Base-by-base conservation (phyloP, 1,140 invertebrate species). In the Piezodorus guildinii region DNA sequence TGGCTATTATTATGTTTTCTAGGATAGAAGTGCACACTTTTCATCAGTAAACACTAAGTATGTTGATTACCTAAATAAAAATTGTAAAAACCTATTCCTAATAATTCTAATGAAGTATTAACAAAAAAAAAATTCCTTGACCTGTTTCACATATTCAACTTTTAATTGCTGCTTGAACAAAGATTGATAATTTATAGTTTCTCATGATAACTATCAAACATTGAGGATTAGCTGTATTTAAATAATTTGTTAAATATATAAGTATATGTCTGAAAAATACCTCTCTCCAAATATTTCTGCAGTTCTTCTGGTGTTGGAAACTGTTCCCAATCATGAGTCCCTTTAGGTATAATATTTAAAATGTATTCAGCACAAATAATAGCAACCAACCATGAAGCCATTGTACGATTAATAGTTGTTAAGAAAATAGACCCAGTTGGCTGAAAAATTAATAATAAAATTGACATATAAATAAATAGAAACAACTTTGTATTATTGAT, bases 241-340 rank as follows among this genome's bases (percentile, higher is more conserved):
- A 58, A 25, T 58, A 21, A n/a, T n/a, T 23, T 5, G 5, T 30
- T 17, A 56, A 56, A 4, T 16, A 19, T 17, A 3, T 17, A 3
- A 3, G n/a, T 25, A 25, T 5, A 30, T 17, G 21, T 25, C 5
- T 56, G 14, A n/a, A n/a, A n/a, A 58, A 58, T 58, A 58, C 54
- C 54, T 58, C 27, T 58, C 3, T 60, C 58, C 16, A 60, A 30
- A 17, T 60, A 44, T 19, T 43, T 60, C 3, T 17, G 9, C 27
- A 60, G 43, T 19, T 60, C 58, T 17, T 60, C 39, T 17, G 58
- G 58, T 17, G 58, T 43, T 6, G 21, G 15, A 43, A 65, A 65
- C 39, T 65, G 62, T 21, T 65, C 60, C 45, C 60, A 65, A 6
- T 65, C 21, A 34, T 65, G 64, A 19, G 60, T 52, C 19, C 64